phyloP scores from a whole-genome alignment of 2,113 vertebrate species.

The Eulacestoma nigropectus region DNA sequence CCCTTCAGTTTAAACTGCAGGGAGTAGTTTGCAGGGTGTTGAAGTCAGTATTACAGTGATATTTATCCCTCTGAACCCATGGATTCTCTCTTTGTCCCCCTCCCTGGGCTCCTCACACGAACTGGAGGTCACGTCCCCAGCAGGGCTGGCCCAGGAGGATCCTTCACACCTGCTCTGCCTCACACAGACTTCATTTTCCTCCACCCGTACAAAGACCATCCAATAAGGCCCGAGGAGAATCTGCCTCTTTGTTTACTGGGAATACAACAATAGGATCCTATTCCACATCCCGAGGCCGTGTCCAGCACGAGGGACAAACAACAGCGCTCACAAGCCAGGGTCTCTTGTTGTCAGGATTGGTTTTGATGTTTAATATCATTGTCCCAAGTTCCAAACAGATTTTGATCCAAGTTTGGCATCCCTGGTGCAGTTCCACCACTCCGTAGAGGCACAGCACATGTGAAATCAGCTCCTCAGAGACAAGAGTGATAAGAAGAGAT shows the following conservation, averaged over 20 bases:
- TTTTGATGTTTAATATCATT: not conserved
- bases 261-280: constrained; percentile 2
- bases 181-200: not conserved
- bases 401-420: not conserved
- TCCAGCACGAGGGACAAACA: not conserved
- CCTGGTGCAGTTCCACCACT: not conserved
- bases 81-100: not conserved
- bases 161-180: not conserved
- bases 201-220: not conserved
- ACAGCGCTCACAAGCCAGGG: not conserved
- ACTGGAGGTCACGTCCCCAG: not conserved
- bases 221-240: not conserved
- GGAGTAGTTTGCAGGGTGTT: not conserved
- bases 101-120: not conserved
- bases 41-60: not conserved
- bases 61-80: not conserved
- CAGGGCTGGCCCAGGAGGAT: not conserved
- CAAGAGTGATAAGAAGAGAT: not conserved
- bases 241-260: constrained; percentile 9
- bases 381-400: not conserved
- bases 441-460: not conserved
- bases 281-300: not conserved
- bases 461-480: not conserved
- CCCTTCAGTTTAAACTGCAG: not conserved
- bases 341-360: fast-evolving